Base-by-base conservation (phyloP, 2,113 vertebrate species). In the Acrocephalus kingi region DNA sequence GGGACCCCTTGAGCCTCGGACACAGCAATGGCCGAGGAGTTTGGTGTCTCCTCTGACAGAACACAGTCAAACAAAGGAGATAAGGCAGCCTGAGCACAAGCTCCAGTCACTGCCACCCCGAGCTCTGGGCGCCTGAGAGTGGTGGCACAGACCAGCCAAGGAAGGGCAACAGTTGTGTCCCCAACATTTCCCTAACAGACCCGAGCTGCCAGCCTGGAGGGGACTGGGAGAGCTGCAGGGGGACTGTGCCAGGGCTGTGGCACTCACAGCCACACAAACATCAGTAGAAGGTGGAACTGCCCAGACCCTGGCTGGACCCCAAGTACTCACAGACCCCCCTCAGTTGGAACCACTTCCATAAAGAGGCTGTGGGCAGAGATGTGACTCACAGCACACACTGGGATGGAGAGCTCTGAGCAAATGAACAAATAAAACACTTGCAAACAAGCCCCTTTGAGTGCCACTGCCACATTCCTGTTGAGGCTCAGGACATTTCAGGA, bases 401-500 rank as follows among this genome's bases (percentile, higher is more conserved):
- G 41, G 75, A 74, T 83, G 37, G 74, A 96, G 54, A 91, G 43
- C 67, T 31, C 84, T 56, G 74, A 63, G 69, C 62, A 39, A 56
- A 67, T 7, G 73, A 69, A 75, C 67, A 61, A 91, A 89, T 9
- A 33, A 35, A 87, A 68, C 82, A 49, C 82, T 94, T 41, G 81
- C 9, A 8, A 61, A 69, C 7, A 28, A 68, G 54, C 81, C 68
- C 58, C 11, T 5, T 78, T 68, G 74, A 87, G 77, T 33, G 74
- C 89, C 93, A 75, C 80, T 87, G 25, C 51, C 91, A 28, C 77
- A 64, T 96, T 95, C 89, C 48, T 75, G 6, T 41, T 75, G 69
- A 73, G 81, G 39, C 78, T 89, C 78, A 62, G 93, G 84, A 51
- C 74, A 5, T 87, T 82, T 84, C 84, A 89, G 87, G 80, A 92